Evolutionary conservation across 2,797 vertebrate genomes (phyloP), one percentile per base, ranked within the genome.

Genomic region (Urocyon cinereoargenteus): DNA sequence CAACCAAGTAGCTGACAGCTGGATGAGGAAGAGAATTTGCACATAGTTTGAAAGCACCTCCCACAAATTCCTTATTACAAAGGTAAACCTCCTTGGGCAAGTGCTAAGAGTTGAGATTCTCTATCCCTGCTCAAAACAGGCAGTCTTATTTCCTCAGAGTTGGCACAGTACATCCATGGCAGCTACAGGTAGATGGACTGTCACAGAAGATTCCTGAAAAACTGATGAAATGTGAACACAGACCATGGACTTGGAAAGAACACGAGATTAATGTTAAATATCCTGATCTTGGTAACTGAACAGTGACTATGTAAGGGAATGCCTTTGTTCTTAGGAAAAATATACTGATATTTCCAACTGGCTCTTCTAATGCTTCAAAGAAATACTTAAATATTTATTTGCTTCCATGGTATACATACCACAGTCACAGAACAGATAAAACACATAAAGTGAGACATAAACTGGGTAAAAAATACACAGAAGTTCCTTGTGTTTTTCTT

Each of bases 211-310:
- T 45, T 9, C 3, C 1, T 0, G 2, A 45, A 15, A 36, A 57
- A 7, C 2, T 3, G 28, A n/a, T 0, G 0, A 61, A n/a, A 14
- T 0, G 0, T 10, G 51, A 45, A 2, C 11, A 26, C 3, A 19
- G 26, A 28, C 18, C 6, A 1, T 24, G 10, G 40, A 24, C n/a
- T 2, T n/a, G 28, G 28, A 34, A 68, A 34, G 15, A 6, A 72
- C 40, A 15, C 0, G 4, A 10, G 77, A 61, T 24, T 6, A 26
- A 31, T 3, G 2, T 2, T 40, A 16, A 34, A 12, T 26, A 31
- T 78, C 36, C 86, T 55, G 34, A 36, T 8, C 62, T 11, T 77
- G 55, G 7, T 16, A 24, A 62, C n/a, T 22, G 6, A 1, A 22
- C 28, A 40, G 1, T 18, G 6, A 40, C 21, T 53, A 57, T 0